Evolutionary conservation across 2,797 vertebrate species (phyloP).

Genomic region (Odontamblyopus lacepedii): DNA sequence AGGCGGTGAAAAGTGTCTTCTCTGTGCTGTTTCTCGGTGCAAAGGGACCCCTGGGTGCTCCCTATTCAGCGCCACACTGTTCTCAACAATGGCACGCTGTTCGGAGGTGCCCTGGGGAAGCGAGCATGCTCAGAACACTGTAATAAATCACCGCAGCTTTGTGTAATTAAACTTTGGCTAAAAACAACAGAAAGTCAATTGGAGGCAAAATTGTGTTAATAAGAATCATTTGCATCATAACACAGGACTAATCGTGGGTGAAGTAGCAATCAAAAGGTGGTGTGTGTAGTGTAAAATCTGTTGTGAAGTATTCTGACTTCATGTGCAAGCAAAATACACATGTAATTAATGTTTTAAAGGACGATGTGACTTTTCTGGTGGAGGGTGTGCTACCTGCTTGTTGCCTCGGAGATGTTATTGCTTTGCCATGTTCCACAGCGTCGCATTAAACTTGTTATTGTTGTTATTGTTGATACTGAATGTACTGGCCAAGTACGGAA

Average conservation of each 20-base stretch:
- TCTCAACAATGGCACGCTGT: conserved; percentile 64
- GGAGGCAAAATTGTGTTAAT: conserved; percentile 47
- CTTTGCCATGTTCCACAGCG: too few relatives aligned
- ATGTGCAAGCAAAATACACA: not conserved
- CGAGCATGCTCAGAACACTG: conserved; percentile 25
- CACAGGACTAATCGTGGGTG: conserved; percentile 44
- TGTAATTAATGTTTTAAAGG: not conserved
- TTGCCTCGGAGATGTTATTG: too few relatives aligned
- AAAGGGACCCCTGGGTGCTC: conserved; percentile 39
- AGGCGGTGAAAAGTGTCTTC: conserved; percentile 54
- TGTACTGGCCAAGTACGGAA: too few relatives aligned
- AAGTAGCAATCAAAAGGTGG: conserved; percentile 34
- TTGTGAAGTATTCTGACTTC: not conserved
- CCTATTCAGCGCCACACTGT: conserved; percentile 41
- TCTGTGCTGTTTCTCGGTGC: conserved; percentile 47
- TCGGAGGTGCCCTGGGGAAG: conserved; percentile 42
- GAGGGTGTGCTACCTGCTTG: too few relatives aligned
- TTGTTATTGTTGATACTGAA: too few relatives aligned
- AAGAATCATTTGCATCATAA: conserved; percentile 34
- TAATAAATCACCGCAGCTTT: conserved; percentile 63
- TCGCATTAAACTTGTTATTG: too few relatives aligned
- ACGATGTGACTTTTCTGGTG: not conserved
- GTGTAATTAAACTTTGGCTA: conserved; percentile 63
- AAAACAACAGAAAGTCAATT: conserved; percentile 52
- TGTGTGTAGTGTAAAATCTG: conserved; percentile 26